Conservation (phyloP, 2,797 vertebrate species). For the Mus minutoides region DNA sequence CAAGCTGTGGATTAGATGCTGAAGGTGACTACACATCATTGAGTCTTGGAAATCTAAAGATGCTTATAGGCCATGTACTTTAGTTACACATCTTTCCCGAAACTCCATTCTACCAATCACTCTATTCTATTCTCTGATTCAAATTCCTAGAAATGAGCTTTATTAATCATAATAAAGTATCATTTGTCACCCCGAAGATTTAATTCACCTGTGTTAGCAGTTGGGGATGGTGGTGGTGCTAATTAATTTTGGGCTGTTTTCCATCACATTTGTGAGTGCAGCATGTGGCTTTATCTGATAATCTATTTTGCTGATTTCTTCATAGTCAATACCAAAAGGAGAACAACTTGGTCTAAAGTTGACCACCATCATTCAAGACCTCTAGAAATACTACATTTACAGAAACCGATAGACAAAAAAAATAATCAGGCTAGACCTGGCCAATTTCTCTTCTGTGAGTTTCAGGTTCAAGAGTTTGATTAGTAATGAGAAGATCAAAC, state of each 20-base stretch:
- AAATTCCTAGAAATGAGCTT: conserved; percentile 2
- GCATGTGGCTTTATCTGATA: background rate
- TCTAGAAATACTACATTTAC: background rate
- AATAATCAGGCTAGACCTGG: fast-evolving
- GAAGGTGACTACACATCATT: background rate
- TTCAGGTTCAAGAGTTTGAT: conserved; percentile 36
- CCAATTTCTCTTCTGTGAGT: background rate
- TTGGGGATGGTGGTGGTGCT: background rate
- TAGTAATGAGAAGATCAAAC: conserved; percentile 56
- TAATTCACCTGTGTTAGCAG: background rate
- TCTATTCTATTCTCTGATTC: background rate
- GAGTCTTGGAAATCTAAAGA: background rate
- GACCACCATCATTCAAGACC: background rate
- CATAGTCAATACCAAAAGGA: background rate
- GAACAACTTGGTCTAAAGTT: background rate
- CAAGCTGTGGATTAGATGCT: background rate
- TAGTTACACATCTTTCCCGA: background rate
- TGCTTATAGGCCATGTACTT: background rate
- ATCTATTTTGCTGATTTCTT: background rate
- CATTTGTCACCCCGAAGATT: background rate
- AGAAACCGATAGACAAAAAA: background rate
- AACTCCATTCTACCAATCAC: background rate
- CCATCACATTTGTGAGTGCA: background rate
- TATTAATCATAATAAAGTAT: background rate
- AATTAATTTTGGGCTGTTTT: background rate